Evolutionary conservation across 2,113 vertebrate genomes (phyloP), one percentile per base, ranked within the genome.

Genomic region (Salminus brasiliensis): DNA sequence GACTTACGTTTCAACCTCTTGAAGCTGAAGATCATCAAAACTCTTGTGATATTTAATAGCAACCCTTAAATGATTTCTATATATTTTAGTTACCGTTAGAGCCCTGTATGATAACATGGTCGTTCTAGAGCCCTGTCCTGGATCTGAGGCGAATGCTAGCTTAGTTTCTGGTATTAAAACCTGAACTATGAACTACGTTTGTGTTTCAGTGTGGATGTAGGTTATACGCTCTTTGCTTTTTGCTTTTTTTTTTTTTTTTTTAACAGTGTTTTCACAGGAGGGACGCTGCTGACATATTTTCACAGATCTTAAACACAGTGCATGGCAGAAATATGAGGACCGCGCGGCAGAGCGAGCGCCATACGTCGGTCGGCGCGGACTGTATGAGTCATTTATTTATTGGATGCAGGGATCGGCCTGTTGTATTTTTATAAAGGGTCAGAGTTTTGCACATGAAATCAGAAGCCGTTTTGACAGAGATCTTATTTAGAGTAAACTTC

Each of bases 391-490:
- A 62, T 60, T 52, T 53, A 76, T 73, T 77, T 73, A 80, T 41
- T 67, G 34, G 73, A 84, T 55, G 79, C 75, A 72, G 65, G 52
- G 62, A 71, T 79, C 18, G 69, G 74, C 52, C 79, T 72, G 39
- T 43, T 30, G 55, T 70, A 47, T 72, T 76, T 80, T 79, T 79
- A 27, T 80, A 68, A 4, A 74, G 29, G 66, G 32, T 67, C 52
- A 7, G 55, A 65, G 23, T 62, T 75, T 80, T 68, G 62, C 73
- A 83, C 70, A 25, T 52, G 18, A 63, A 23, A 60, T 23, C 25
- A 47, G 76, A 71, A 39, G 52, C 2, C 4, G 16, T 76, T 75
- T 76, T n/a, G 65, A 76, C n/a, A 2, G 63, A 74, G 45, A 21
- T 16, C 18, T 15, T 53, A 53, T 76, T 52, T 23, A 21, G 8